phyloP scores from a whole-genome alignment of 1,140 invertebrate species.

The Dendrolimus punctatus region DNA sequence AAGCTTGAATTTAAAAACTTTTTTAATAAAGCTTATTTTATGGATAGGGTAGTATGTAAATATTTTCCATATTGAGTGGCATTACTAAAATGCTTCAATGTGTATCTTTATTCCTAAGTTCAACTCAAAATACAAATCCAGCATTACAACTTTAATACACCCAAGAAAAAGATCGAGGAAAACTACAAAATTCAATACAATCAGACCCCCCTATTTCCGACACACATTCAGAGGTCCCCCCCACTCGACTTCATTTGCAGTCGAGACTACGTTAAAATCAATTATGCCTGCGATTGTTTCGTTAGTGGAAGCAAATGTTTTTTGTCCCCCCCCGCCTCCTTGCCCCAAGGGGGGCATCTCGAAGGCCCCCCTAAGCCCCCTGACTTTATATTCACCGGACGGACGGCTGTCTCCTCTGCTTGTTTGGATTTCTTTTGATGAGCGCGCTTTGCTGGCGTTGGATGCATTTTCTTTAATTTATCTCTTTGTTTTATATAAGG shows the following conservation, averaged over 20 bases:
- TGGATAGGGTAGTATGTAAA: too few relatives aligned
- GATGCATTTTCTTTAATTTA: conserved; percentile 36
- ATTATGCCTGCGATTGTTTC: conserved; percentile 61
- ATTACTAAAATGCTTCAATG: too few relatives aligned
- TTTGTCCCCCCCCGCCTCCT: conserved; percentile 25
- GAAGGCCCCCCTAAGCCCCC: background rate
- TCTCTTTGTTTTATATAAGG: too few relatives aligned
- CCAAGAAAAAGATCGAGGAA: too few relatives aligned
- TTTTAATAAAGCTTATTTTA: too few relatives aligned
- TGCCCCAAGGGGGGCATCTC: background rate
- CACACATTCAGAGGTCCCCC: conserved; percentile 6
- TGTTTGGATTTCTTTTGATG: conserved; percentile 40
- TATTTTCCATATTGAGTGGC: too few relatives aligned
- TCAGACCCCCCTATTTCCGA: too few relatives aligned
- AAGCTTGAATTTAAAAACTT: too few relatives aligned
- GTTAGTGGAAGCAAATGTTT: conserved; percentile 46
- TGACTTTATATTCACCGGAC: conserved; percentile 30
- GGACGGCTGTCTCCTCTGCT: conserved; percentile 23
- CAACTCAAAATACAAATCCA: too few relatives aligned
- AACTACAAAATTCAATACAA: too few relatives aligned
- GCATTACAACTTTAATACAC: too few relatives aligned
- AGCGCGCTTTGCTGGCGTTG: conserved; percentile 20
- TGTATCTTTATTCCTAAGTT: too few relatives aligned
- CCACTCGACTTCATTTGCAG: conserved; percentile 44
- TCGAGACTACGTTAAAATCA: conserved; percentile 51